phyloP scores from a whole-genome alignment of 2,797 vertebrate species.

The Schizopygopsis malacanthus region DNA sequence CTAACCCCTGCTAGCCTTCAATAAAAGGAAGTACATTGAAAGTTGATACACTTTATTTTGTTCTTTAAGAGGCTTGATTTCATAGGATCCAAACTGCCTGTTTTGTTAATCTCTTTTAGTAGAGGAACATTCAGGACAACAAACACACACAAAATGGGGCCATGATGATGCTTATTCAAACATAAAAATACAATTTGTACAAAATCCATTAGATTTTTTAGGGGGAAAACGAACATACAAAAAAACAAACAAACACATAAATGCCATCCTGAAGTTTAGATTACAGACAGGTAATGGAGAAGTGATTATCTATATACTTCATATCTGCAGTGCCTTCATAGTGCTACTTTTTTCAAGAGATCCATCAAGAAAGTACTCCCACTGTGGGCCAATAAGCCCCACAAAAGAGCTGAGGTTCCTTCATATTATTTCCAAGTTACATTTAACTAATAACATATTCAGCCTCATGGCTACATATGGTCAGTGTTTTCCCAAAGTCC shows the following conservation, averaged over 20 bases:
- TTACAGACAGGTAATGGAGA: constrained; percentile 73
- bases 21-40: constrained; percentile 77
- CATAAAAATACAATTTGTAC: constrained; percentile 65
- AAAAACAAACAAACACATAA: constrained; percentile 58
- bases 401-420: constrained; percentile 56
- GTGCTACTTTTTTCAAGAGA: constrained; percentile 70
- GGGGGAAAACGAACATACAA: constrained; percentile 61
- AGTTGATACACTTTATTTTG: constrained; percentile 71
- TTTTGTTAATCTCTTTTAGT: constrained; percentile 62
- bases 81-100: constrained; percentile 70
- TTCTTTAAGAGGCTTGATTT: constrained; percentile 72
- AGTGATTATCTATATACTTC: constrained; percentile 70
- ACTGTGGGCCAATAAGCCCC: constrained; percentile 67
- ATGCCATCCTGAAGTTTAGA: constrained; percentile 61
- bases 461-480: constrained; percentile 67
- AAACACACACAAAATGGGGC: constrained; percentile 42
- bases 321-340: constrained; percentile 68
- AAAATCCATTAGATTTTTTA: background rate
- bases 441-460: constrained; percentile 50
- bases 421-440: constrained; percentile 66
- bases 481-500: constrained; percentile 45
- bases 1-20: constrained; percentile 67
- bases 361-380: constrained; percentile 70
- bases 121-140: constrained; percentile 45
- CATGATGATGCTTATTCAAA: background rate